phyloP scores from a whole-genome alignment of 2,888 invertebrate species.

The Aporophyla nigra region DNA sequence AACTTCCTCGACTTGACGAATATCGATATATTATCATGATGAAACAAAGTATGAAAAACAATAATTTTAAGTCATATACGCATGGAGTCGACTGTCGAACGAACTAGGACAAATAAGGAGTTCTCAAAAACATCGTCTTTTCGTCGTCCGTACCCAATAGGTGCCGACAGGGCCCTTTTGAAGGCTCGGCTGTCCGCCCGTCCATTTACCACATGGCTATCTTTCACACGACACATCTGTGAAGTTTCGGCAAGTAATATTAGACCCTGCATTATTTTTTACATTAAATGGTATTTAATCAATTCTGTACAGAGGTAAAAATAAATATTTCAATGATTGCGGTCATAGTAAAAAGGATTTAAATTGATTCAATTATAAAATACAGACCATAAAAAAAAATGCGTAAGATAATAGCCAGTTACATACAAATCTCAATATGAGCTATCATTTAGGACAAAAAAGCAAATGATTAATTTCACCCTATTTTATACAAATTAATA shows the following conservation, averaged over 20 bases:
- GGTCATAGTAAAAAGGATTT: background rate
- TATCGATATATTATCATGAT: background rate
- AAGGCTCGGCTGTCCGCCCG: too few relatives aligned
- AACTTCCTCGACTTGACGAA: background rate
- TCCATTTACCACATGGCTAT: too few relatives aligned
- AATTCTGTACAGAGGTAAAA: background rate
- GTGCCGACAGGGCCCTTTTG: too few relatives aligned
- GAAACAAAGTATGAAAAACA: background rate
- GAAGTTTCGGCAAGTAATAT: background rate
- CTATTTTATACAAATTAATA: constrained; percentile 41
- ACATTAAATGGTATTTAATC: constrained; percentile 7
- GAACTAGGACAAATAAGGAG: background rate
- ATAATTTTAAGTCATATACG: background rate
- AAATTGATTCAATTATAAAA: constrained; percentile 1
- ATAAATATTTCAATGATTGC: constrained; percentile 7
- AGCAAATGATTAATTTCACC: constrained; percentile 41
- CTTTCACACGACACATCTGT: too few relatives aligned
- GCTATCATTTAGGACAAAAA: constrained; percentile 10
- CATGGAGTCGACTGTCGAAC: background rate
- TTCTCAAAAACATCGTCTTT: background rate
- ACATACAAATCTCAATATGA: constrained; percentile 32
- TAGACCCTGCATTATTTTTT: background rate
- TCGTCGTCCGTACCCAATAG: too few relatives aligned
- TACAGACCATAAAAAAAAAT: constrained; percentile 7
- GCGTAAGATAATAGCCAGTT: background rate